These are phyloP conservation scores for Charadrius vociferus DNA, from an alignment of 2,113 vertebrate species.

Conservation along the genomic window DNA sequence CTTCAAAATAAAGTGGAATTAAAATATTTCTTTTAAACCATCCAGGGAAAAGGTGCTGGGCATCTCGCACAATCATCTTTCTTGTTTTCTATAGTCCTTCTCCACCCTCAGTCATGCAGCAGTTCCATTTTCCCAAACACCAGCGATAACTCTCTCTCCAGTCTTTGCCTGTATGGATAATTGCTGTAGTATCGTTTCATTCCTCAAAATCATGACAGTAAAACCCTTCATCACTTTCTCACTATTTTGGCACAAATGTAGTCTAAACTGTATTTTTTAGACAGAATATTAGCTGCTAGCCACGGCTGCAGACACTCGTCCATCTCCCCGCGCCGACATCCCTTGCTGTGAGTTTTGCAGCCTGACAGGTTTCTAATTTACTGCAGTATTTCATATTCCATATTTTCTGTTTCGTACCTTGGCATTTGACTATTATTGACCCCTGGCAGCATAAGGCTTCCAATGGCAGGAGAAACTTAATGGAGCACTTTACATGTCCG, in stretches of 20 bases:
- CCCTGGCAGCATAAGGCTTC: neutral
- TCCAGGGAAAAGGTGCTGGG: neutral
- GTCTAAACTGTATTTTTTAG: neutral
- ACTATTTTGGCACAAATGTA: neutral
- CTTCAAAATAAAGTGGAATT: neutral
- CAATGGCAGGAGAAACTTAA: neutral
- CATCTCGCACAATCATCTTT: neutral
- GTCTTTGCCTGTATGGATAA: neutral
- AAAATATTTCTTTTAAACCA: neutral
- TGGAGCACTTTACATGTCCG: neutral
- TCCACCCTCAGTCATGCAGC: neutral
- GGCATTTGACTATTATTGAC: neutral
- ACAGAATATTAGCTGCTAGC: neutral
- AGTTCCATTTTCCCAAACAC: neutral
- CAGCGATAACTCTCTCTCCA: neutral
- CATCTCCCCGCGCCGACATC: neutral
- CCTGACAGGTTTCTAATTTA: neutral
- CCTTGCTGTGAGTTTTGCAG: neutral
- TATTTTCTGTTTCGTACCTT: neutral
- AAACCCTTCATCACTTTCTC: neutral
- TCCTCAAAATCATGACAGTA: neutral
- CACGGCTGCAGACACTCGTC: neutral
- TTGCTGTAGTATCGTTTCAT: neutral
- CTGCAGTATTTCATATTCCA: neutral
- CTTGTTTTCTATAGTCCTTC: neutral